phyloP scores from a whole-genome alignment of 2,797 vertebrate species.

The Taenioides sp. region DNA sequence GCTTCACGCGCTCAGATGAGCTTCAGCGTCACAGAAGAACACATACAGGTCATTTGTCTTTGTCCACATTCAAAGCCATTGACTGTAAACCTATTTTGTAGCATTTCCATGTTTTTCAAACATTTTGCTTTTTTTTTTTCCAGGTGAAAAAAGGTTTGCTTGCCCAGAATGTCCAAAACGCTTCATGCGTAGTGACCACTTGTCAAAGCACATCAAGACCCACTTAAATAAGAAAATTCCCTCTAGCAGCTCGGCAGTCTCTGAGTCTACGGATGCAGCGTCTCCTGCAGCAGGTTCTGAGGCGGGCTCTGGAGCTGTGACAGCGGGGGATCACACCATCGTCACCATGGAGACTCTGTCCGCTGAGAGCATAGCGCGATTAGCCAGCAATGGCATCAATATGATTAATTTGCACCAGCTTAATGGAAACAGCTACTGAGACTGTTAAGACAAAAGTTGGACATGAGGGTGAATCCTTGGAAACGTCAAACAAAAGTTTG shows the following conservation, averaged over 20 bases:
- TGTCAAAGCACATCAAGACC: slow-evolving; percentile 97
- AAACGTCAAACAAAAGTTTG: slow-evolving; percentile 30
- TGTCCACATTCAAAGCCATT: slow-evolving; percentile 31
- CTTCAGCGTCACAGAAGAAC: slow-evolving; percentile 94
- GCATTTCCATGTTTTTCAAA: not conserved
- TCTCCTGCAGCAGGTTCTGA: slow-evolving; percentile 76
- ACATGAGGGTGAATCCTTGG: slow-evolving; percentile 43
- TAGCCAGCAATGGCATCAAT: slow-evolving; percentile 90
- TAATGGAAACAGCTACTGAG: slow-evolving; percentile 90
- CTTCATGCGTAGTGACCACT: slow-evolving; percentile 97
- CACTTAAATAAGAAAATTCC: slow-evolving; percentile 90
- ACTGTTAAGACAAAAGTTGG: slow-evolving; percentile 25
- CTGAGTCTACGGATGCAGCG: slow-evolving; percentile 65
- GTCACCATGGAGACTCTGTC: slow-evolving; percentile 94
- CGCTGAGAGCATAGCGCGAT: slow-evolving; percentile 88
- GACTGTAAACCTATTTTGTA: not conserved
- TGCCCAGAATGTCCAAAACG: slow-evolving; percentile 93
- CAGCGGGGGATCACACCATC: slow-evolving; percentile 78
- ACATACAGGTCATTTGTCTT: slow-evolving; percentile 82
- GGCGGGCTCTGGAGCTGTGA: slow-evolving; percentile 71
- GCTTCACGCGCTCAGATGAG: slow-evolving; percentile 93
- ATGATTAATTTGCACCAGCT: slow-evolving; percentile 94
- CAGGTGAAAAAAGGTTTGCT: slow-evolving; percentile 93
- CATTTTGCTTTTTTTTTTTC: not conserved
- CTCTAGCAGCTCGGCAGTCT: slow-evolving; percentile 16